Evolutionary conservation across 1,140 invertebrate genomes (phyloP).

Genomic region (Bombus ignitus): DNA sequence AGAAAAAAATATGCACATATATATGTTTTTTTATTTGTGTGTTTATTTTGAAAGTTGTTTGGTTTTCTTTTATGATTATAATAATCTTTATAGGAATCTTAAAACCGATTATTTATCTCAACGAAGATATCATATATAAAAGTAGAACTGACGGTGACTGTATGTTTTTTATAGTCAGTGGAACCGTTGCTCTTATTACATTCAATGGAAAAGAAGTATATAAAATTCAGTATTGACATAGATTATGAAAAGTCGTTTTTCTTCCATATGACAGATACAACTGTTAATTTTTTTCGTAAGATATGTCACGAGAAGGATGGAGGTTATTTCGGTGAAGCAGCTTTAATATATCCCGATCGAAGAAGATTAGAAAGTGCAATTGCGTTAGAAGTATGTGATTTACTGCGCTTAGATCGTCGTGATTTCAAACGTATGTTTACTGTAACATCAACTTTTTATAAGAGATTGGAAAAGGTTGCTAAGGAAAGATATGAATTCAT

Average conservation of each 20-base stretch:
- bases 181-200: slow-evolving; percentile 83
- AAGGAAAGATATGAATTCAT: slow-evolving; percentile 39
- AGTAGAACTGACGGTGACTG: slow-evolving; percentile 80
- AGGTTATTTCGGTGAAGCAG: slow-evolving; percentile 81
- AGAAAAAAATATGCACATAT: background rate
- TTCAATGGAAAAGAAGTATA: slow-evolving; percentile 82
- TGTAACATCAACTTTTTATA: slow-evolving; percentile 56
- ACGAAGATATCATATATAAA: slow-evolving; percentile 79
- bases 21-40: background rate
- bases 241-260: background rate
- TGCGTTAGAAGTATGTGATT: slow-evolving; percentile 73
- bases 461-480: slow-evolving; percentile 48
- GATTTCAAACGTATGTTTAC: slow-evolving; percentile 70
- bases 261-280: background rate
- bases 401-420: slow-evolving; percentile 68
- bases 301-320: slow-evolving; percentile 82
- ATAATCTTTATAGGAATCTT: slow-evolving; percentile 54
- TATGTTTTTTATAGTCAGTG: slow-evolving; percentile 84
- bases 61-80: slow-evolving; percentile 20
- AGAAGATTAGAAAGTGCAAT: slow-evolving; percentile 69
- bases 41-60: background rate
- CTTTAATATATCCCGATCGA: slow-evolving; percentile 67
- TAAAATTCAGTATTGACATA: background rate
- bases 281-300: slow-evolving; percentile 63
- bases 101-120: slow-evolving; percentile 69